These are phyloP conservation scores for Yponomeuta malinellus DNA, from an alignment of 2,888 invertebrate species.

Conservation along the genomic window DNA sequence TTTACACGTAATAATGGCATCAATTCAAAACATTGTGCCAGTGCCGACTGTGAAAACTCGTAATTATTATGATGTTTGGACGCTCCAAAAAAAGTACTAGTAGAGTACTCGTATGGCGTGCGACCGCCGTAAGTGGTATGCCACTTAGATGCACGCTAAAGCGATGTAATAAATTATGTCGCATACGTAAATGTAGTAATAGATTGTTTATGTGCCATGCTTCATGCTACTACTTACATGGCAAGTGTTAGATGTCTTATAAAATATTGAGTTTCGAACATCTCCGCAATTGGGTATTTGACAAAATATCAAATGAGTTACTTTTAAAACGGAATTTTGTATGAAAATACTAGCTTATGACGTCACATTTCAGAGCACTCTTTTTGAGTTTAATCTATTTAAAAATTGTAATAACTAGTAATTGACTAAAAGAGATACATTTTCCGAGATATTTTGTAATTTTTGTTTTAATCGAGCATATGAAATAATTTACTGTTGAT, in stretches of 20 bases:
- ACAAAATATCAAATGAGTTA: too few species aligned
- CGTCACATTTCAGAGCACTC: too few species aligned
- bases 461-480: too few species aligned
- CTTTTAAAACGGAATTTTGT: too few species aligned
- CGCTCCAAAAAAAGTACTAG: conserved; percentile 26
- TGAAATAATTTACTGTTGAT: too few species aligned
- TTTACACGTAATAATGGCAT: conserved; percentile 54
- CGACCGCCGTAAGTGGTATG: conserved; percentile 52
- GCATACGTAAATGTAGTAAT: conserved; percentile 49
- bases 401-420: too few species aligned
- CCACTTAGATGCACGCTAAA: conserved; percentile 51
- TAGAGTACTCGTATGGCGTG: conserved; percentile 34
- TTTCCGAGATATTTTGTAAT: too few species aligned
- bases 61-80: conserved; percentile 56
- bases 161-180: conserved; percentile 51
- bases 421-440: too few species aligned
- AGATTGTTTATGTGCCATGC: conserved; percentile 34
- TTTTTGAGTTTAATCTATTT: too few species aligned
- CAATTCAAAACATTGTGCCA: conserved; percentile 38
- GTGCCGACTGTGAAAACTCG: conserved; percentile 44
- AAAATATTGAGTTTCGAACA: conserved; percentile 22
- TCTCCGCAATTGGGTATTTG: conserved; percentile 19
- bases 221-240: not conserved
- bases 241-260: conserved; percentile 37
- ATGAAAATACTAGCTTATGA: too few species aligned